Base-by-base conservation (phyloP, 64 coral and sea anemone species). In the Catalaphyllia jardinei region DNA sequence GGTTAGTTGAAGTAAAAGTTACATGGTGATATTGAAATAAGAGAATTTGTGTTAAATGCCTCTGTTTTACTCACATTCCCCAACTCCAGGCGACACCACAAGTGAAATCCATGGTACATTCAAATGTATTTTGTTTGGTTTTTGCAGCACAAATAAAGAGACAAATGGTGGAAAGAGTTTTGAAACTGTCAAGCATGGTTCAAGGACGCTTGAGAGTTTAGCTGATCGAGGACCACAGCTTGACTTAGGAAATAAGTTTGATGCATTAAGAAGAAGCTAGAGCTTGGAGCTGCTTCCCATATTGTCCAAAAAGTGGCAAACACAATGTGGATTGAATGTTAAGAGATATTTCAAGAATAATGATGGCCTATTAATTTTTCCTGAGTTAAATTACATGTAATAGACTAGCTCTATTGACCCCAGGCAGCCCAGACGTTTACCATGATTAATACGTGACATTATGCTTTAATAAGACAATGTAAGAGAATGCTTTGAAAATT, bases 211-310 rank as follows among this genome's bases (percentile, higher is more conserved):
- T 15, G 86, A 88, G 27, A 93, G 72, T 33, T 87, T 87, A 88
- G 86, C 86, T 62, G 91, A 93, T 33, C 67, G 85, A 46, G 62
- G 91, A 42, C 91, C 91, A 63, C 78, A 67, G 12, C 55, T 93
- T n/a, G 86, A 93, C 51, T 83, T 93, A 77, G 91, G 79, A 62
- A 93, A 93, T 87, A 93, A 93, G 67, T 93, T 87, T 93, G 91
- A 93, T 82, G 91, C 91, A 60, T 54, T 93, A 35, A 88, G 91
- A 52, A 81, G 86, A 83, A 93, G 86, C 33, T 93, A 88, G 22
- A 29, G n/a, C 17, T 39, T 18, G 30, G 10, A 29, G 31, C 79
- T 49, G 31, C 24, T 39, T 38, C n/a, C 13, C 22, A 31, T 10
- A 15, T 19, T 15, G 24, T 29, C 28, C 52, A 81, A 20, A 22